Evolutionary conservation across 2,797 vertebrate genomes (phyloP).

Genomic region (Sebastes vulpes): DNA sequence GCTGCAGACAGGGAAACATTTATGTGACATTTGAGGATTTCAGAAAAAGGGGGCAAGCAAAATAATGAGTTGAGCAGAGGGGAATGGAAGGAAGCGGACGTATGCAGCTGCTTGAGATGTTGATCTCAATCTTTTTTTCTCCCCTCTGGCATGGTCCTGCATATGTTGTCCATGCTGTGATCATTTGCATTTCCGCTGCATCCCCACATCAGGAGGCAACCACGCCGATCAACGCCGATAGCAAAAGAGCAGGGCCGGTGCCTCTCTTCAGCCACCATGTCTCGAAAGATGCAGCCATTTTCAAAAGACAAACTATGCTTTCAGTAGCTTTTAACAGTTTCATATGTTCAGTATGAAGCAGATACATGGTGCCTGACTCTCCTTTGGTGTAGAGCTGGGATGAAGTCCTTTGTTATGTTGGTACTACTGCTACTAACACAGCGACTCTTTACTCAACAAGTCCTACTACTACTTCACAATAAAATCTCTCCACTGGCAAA

Average conservation of each 20-base stretch:
- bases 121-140: neutral
- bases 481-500: neutral
- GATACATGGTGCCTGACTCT: neutral
- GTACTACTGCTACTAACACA: neutral
- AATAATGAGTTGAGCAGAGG: conserved; percentile 39
- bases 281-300: too few species aligned
- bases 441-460: neutral
- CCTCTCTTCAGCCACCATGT: too few species aligned
- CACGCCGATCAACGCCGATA: neutral
- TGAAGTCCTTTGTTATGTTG: neutral
- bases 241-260: too few species aligned
- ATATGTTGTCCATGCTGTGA: neutral
- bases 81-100: conserved; percentile 2
- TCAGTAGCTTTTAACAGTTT: neutral
- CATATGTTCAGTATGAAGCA: neutral
- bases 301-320: neutral
- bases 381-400: too few species aligned
- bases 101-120: neutral
- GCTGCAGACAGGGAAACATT: conserved; percentile 31
- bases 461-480: neutral
- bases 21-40: conserved; percentile 65
- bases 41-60: conserved; percentile 1
- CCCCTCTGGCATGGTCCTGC: neutral
- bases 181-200: neutral
- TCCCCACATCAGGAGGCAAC: neutral